Base-by-base conservation (phyloP, 2,888 invertebrate species). In the Graphium colonna region DNA sequence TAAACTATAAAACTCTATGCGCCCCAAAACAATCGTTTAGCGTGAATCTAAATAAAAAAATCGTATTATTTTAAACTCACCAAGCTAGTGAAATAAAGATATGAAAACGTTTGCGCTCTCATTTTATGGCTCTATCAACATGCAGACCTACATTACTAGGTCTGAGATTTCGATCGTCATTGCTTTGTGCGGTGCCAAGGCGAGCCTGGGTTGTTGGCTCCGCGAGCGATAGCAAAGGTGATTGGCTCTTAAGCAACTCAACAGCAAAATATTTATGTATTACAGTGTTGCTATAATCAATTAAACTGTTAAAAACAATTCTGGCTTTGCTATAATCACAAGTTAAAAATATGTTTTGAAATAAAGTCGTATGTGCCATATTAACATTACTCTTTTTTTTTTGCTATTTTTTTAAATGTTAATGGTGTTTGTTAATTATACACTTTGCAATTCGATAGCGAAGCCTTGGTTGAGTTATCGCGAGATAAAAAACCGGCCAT, bases 401-500 rank as follows among this genome's bases (percentile, higher is more conserved):
- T 21, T 21, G 21, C 21, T 2, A 21, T 3, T 2, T 21, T 21
- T 21, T 21, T 21, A 21, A 21, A 21, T 21, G 21, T 21, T 3
- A 21, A 21, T 21, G 21, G 43, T 36, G 12, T 44, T n/a, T 26
- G 7, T 31, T 44, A 10, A 41, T 51, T 67, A 69, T 69, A 70
- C 63, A 59, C 56, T 58, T 44, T 49, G n/a, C 39, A 16, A 50
- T 17, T 49, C 18, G 12, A 51, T 46, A 52, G 41, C 46, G 51
- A 38, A 53, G 36, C 58, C 64, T 41, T 15, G 46, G 38, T 51
- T 70, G 79, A 79, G 77, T 78, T 73, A 69, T 67, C 70, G 68
- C 75, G 73, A 59, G 72, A 72, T 67, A 74, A 68, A 68, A 70
- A 50, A 21, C 5, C 18, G 67, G 66, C 63, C 69, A 71, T 79